Base-by-base conservation (phyloP, 2,888 invertebrate species). In the Campaea margaritaria region DNA sequence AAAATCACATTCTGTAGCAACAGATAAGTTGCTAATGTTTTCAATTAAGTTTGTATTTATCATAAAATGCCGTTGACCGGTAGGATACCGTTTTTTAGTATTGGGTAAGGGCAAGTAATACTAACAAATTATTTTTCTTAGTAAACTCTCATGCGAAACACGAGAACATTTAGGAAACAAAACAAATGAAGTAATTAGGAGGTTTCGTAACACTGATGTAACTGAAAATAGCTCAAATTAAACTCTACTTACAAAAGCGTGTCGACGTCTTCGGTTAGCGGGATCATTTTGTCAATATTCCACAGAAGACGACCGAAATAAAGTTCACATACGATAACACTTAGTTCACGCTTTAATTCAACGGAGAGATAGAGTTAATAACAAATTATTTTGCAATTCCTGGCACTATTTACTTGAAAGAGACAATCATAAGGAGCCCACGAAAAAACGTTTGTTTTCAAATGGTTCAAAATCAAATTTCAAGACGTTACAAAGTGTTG, bases 181-280 rank as follows among this genome's bases (percentile, higher is more conserved):
- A 21, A 3, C 5, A 21, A 21, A 21, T 5, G 21, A 21, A 21
- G 21, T 21, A 21, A 21, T 5, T 21, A 5, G 5, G 21, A 21
- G 9, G 42, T 16, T 16, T 16, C 14, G 13, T 42, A 42, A 11
- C 12, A 2, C 11, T 31, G 10, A 9, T 16, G 16, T 14, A 8
- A 11, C 16, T 42, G 27, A 0, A 48, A 54, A n/a, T 27, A 42
- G n/a, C 21, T 15, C 10, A 43, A 55, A 47, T 28, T 28, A 31
- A 34, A 42, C 21, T 49, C 55, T 61, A 90, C 90, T 90, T 82
- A 90, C 90, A 89, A 89, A 58, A 88, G 77, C 70, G 79, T 80
- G 61, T 79, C 79, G 64, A 88, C 83, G 63, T 89, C 84, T 68
- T 86, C 84, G 11, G 78, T 75, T 58, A 79, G 59, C 38, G 77